Evolutionary conservation across 1,140 invertebrate species (phyloP), one percentile per base, ranked within the genome.

Genomic region (Habropoda laboriosa): DNA sequence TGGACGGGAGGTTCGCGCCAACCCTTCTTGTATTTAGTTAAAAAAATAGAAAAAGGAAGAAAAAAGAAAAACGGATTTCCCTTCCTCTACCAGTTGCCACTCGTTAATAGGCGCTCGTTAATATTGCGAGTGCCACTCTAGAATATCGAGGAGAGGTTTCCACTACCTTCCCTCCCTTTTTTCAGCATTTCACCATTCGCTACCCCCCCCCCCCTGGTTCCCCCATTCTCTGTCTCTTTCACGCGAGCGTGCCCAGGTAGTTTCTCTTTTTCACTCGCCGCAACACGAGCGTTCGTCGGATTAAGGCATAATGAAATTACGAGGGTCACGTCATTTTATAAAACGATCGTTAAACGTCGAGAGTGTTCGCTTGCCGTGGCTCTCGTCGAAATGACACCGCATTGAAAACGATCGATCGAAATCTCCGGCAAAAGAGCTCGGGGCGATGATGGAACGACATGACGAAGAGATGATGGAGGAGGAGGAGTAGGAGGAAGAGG

Each of bases 261-360:
- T 53, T 42, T 67, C 53, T 32, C 53, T 67, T 47, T 79, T 47
- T 32, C 42, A 10, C 24, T 40, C 32, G 45, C 38, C 60, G n/a
- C 30, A 72, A 66, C 71, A 61, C 61, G 60, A 66, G 32, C 61
- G 71, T 75, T 67, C 61, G 71, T 67, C 73, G 79, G 70, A 80
- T 80, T 80, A 80, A 80, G 73, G 79, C 55, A 77, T 80, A 80
- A 80, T 77, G 73, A 76, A 80, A 80, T 80, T 80, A 80, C 73
- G 73, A 77, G 79, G 55, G 73, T 75, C 73, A 63, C 73, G 73
- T 80, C 79, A 76, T 80, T 73, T 68, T 75, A 66, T 74, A 81
- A 83, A 71, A 73, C 67, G 40, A 64, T 83, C 82, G 67, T 85
- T 86, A 78, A 86, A 72, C 79, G 27, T 42, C 64, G 70, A 64